Evolutionary conservation across 2,797 vertebrate species (phyloP).

Genomic region (Chelmon rostratus): DNA sequence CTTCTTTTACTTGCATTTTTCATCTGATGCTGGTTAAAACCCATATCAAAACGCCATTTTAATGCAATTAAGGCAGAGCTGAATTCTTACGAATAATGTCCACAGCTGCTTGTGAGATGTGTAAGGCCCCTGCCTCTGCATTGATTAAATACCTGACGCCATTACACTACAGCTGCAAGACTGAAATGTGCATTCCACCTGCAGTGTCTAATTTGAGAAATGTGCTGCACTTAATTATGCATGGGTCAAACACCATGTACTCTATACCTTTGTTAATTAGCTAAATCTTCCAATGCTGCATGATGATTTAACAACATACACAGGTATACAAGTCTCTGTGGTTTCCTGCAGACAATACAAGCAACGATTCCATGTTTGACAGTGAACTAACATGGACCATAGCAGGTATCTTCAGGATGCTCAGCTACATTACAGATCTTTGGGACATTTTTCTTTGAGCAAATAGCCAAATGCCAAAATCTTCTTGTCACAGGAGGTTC

Average conservation of each 20-base stretch:
- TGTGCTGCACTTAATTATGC: conserved; percentile 59
- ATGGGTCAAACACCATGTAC: conserved; percentile 55
- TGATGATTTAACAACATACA: conserved; percentile 22
- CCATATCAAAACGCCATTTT: not conserved
- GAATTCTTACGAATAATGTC: conserved; percentile 16
- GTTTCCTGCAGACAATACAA: conserved; percentile 21
- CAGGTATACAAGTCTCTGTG: conserved; percentile 13
- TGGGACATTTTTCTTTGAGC: not conserved
- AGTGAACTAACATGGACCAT: conserved; percentile 1
- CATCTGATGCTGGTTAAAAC: not conserved
- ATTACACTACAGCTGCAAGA: conserved; percentile 45
- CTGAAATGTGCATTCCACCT: conserved; percentile 52
- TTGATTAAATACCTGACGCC: conserved; percentile 55
- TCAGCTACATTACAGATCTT: not conserved
- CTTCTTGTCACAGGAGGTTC: not conserved
- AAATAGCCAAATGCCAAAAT: not conserved
- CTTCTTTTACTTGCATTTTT: not conserved
- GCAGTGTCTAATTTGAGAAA: conserved; percentile 56
- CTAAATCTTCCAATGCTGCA: conserved; percentile 36
- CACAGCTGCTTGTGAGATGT: conserved; percentile 42
- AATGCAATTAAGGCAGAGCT: not conserved
- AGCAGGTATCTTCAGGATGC: not conserved
- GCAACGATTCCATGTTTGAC: conserved; percentile 24
- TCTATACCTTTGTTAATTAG: conserved; percentile 56
- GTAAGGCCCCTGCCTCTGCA: conserved; percentile 30